phyloP scores from a whole-genome alignment of 2,888 invertebrate species.

The Nephrotoma guestfalica region DNA sequence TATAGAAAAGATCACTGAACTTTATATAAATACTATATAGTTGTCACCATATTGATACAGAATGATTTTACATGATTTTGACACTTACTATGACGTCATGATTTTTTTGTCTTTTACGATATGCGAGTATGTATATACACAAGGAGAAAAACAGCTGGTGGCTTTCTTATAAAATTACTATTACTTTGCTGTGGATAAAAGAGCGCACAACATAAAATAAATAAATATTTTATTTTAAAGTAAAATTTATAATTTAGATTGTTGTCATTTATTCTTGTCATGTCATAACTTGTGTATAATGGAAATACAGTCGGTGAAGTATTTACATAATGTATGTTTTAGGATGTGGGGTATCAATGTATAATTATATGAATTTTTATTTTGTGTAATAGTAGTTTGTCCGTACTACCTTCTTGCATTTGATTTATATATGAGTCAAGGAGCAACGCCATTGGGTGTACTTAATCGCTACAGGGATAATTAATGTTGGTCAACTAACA shows the following conservation, averaged over 20 bases:
- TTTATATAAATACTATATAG: neutral
- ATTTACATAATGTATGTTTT: too few species aligned
- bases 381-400: too few species aligned
- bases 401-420: too few species aligned
- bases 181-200: neutral
- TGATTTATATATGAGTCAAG: too few species aligned
- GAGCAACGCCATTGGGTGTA: too few species aligned
- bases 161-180: neutral
- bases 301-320: too few species aligned
- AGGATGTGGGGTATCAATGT: too few species aligned
- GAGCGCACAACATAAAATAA: neutral
- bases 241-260: neutral
- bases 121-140: neutral
- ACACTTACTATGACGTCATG: neutral
- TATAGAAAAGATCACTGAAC: neutral
- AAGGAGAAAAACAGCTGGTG: neutral
- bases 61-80: neutral
- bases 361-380: too few species aligned
- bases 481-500: too few species aligned
- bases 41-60: neutral
- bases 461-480: too few species aligned
- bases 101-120: neutral
- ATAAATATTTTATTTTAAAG: neutral
- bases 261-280: too few species aligned
- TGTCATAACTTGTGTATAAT: too few species aligned